These are phyloP conservation scores for Lepisosteus oculatus DNA, from an alignment of 2,113 vertebrate genomes.

Conservation along the genomic window DNA sequence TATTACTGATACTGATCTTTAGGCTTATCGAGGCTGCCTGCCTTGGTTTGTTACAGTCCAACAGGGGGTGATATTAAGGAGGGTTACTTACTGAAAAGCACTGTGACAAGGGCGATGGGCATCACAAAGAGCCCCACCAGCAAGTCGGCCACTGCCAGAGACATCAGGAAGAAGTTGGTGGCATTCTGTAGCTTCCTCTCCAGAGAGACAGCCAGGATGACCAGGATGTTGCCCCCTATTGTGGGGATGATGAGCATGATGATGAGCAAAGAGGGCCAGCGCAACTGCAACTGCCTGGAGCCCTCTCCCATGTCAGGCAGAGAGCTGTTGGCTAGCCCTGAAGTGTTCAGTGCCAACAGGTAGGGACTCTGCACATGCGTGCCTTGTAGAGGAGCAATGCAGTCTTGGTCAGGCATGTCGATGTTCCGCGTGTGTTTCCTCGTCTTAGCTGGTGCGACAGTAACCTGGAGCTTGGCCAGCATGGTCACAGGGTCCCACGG, in stretches of 20 bases:
- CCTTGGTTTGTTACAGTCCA: too few relatives aligned
- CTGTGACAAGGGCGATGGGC: slow-evolving; percentile 87
- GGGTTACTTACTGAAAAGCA: slow-evolving; percentile 85
- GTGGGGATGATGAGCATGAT: slow-evolving; percentile 90
- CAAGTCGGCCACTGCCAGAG: slow-evolving; percentile 89
- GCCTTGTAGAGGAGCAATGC: slow-evolving; percentile 33
- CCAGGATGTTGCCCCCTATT: slow-evolving; percentile 92
- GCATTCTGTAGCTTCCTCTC: slow-evolving; percentile 95
- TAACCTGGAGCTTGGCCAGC: slow-evolving; percentile 70
- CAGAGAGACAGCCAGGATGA: slow-evolving; percentile 90
- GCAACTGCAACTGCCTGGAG: slow-evolving; percentile 53
- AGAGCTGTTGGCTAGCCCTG: slow-evolving; percentile 7
- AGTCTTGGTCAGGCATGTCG: slow-evolving; percentile 55
- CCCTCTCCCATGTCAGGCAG: slow-evolving; percentile 4
- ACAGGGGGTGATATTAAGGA: background rate
- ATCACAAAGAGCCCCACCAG: slow-evolving; percentile 95
- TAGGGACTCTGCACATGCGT: slow-evolving; percentile 32
- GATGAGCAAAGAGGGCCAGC: slow-evolving; percentile 85
- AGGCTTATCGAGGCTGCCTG: background rate
- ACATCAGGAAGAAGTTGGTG: slow-evolving; percentile 96
- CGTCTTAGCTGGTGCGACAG: slow-evolving; percentile 56
- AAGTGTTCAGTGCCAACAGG: slow-evolving; percentile 31
- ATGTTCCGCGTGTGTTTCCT: slow-evolving; percentile 37
- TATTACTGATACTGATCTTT: background rate
- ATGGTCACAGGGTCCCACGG: slow-evolving; percentile 73